Base-by-base conservation (phyloP, 1,140 invertebrate species). In the Drosophila pallidifrons region DNA sequence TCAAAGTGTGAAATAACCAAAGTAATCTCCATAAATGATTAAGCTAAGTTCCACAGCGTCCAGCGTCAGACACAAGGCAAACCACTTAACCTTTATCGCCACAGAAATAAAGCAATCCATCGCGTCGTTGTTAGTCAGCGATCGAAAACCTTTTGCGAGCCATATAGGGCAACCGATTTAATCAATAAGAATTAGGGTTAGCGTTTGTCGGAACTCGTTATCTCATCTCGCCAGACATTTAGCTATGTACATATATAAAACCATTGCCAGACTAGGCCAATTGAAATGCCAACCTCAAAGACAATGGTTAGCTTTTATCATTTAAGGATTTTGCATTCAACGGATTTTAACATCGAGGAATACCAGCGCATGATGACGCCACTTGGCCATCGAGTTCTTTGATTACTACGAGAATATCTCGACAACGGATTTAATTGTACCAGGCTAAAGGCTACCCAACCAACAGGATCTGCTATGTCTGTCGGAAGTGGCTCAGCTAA, bases 391-490 rank as follows among this genome's bases (percentile, higher is more conserved):
- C 4, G 76, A 82, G 38, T 82, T 82, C 41, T 54, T 66, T 2
- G 66, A 67, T 0, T 38, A 63, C 0, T 82, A 65, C 11, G 11
- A 15, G 1, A 70, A 82, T 4, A 61, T 82, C 15, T 66, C 76
- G 0, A 6, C 49, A 4, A 16, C 15, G 2, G 81, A 82, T 35
- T 3, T 66, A 1, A 55, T 75, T 0, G 35, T 57, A 0, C 60
- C 75, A 0, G 55, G n/a, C 0, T 46, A 20, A 10, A 20, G 64
- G 2, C 1, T 61, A 16, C 63, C 74, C 7, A 55, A 4, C 2
- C 7, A 60, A 38, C 47, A 77, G 46, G 83, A 82, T 57, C 35
- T 74, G 3, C 8, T 38, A 4, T 88, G 82, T n/a, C 8, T 80
- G 2, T 41, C 61, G 0, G 83, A 88, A 15, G 8, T 87, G 49